Evolutionary conservation across 2,888 invertebrate genomes (phyloP), one percentile per base, ranked within the genome.

Genomic region (Hypsopygia costalis): DNA sequence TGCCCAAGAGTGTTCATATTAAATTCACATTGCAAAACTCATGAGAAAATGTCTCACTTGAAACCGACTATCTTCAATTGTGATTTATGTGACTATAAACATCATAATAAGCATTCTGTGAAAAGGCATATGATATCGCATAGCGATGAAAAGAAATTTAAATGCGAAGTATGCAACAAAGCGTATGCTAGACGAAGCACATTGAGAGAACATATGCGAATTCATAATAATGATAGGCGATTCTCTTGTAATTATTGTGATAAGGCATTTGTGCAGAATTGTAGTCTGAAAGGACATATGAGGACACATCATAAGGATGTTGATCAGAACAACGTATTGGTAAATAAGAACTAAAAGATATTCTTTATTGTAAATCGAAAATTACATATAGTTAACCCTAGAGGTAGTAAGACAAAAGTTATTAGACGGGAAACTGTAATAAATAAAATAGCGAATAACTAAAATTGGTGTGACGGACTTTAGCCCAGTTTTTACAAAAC

Each of bases 181-280:
- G 32, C 32, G 7, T 43, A 29, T 9, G 34, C 33, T 1, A 35
- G 36, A 20, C 31, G 4, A 27, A 49, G 43, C 27, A 69, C 69
- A 0, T 44, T 69, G 11, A 58, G 40, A 1, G 62, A 69, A 10
- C 70, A 71, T n/a, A 64, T 71, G 61, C 50, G 60, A 22, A 71
- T 71, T 29, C 70, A 71, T 25, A 62, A 55, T n/a, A 61, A 69
- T 27, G 64, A 67, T 39, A 57, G 60, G 3, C 35, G 62, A 7
- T 68, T 58, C 32, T 53, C 58, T 7, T 70, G 69, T 31, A 56
- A 57, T 3, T 47, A 55, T 9, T 69, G 69, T 11, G 58, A 59
- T 0, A 58, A 60, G 32, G 57, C 56, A 3, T 68, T 68, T 12
- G 52, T 62, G 1, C 64, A 68, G 37, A 71, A 68, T 30, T 62